phyloP scores from a whole-genome alignment of 2,113 vertebrate genomes.

The Aptenodytes forsteri region DNA sequence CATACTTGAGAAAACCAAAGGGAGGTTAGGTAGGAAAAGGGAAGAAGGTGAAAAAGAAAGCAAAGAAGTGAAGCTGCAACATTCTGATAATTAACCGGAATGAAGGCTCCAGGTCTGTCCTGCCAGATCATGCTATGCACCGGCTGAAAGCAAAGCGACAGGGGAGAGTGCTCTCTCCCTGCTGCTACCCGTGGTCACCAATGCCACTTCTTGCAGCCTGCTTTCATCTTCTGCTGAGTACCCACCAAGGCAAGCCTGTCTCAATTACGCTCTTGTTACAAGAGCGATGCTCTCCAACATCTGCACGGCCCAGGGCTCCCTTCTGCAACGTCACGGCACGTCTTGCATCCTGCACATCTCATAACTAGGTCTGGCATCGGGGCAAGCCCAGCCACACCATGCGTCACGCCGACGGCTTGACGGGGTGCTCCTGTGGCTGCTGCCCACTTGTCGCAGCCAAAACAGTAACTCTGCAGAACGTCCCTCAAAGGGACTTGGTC shows the following conservation, averaged over 20 bases:
- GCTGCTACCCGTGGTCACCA: background rate
- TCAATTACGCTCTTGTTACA: background rate
- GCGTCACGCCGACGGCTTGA: fast-evolving
- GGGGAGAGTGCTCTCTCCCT: background rate
- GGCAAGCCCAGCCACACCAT: fast-evolving
- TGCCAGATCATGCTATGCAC: background rate
- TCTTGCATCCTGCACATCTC: background rate
- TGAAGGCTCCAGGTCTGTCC: background rate
- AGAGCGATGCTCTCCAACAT: background rate
- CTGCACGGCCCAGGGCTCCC: background rate
- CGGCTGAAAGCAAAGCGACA: background rate
- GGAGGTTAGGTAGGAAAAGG: conserved; percentile 20
- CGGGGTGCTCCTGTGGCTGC: background rate
- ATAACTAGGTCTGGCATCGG: fast-evolving
- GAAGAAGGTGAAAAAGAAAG: conserved; percentile 45
- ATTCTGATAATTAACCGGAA: background rate
- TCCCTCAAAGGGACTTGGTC: background rate
- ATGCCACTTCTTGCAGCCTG: background rate
- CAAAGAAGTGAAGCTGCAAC: background rate
- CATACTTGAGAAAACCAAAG: conserved; percentile 19
- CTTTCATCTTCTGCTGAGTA: background rate
- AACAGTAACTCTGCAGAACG: background rate
- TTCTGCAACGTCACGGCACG: fast-evolving
- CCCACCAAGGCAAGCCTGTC: background rate
- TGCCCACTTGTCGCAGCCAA: background rate